Evolutionary conservation across 2,888 invertebrate species (phyloP).

Genomic region (Incurvaria masculella): DNA sequence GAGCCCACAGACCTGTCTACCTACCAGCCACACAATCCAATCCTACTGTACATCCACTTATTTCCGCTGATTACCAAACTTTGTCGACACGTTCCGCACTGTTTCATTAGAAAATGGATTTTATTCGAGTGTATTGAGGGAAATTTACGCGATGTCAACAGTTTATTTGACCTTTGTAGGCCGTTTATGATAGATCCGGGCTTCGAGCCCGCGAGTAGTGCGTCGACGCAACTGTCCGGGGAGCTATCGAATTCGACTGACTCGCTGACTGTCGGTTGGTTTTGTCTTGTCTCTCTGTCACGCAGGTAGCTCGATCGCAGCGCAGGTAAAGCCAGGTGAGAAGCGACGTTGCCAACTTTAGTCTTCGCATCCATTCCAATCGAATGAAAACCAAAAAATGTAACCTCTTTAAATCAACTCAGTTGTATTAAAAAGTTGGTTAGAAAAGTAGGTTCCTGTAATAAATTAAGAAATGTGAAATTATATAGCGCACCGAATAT

Average conservation of each 20-base stretch:
- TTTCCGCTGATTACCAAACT: too few relatives aligned
- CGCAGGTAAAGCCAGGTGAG: slow-evolving; percentile 36
- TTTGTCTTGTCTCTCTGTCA: not conserved
- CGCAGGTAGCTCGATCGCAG: not conserved
- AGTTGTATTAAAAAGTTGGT: too few relatives aligned
- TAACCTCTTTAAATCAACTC: too few relatives aligned
- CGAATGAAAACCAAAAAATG: too few relatives aligned
- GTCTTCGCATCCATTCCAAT: too few relatives aligned
- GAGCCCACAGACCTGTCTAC: not conserved
- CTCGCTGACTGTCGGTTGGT: not conserved
- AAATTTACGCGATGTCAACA: not conserved
- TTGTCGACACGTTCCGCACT: too few relatives aligned
- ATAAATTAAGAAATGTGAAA: too few relatives aligned
- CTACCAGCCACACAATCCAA: not conserved
- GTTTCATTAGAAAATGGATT: not conserved
- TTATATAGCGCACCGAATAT: too few relatives aligned
- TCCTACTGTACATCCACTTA: not conserved
- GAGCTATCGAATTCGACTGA: not conserved
- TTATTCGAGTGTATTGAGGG: not conserved
- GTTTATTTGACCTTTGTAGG: not conserved
- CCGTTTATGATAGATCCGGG: not conserved
- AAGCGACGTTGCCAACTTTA: slow-evolving; percentile 46
- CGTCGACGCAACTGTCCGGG: not conserved
- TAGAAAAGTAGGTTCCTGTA: too few relatives aligned
- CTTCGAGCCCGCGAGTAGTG: too few relatives aligned